These are phyloP conservation scores for Coptotermes formosanus DNA, from an alignment of 1,140 invertebrate species.

Conservation along the genomic window DNA sequence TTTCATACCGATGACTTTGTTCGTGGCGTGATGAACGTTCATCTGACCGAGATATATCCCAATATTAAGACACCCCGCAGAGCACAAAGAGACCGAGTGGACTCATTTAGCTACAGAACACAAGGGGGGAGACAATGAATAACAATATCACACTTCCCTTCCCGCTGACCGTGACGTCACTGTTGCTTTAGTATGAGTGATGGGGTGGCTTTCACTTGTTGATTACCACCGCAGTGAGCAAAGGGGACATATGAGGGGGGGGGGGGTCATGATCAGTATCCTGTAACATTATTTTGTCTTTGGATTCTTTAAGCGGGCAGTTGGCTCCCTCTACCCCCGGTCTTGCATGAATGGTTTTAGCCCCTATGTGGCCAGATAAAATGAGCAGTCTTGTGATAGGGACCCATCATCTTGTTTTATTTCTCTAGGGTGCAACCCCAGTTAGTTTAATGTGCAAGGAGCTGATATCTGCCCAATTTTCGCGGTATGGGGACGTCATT, in stretches of 20 bases:
- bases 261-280: background rate
- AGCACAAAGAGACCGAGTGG: background rate
- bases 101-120: background rate
- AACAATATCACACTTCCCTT: background rate
- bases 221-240: background rate
- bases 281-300: conserved; percentile 4
- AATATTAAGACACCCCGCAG: conserved; percentile 15
- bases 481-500: too few relatives aligned
- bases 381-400: background rate
- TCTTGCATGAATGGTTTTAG: background rate
- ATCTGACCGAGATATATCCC: conserved; percentile 2
- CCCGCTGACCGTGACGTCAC: background rate
- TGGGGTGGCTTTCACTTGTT: background rate
- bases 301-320: conserved; percentile 5
- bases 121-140: background rate
- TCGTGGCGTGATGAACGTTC: background rate
- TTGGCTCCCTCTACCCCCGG: background rate
- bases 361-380: background rate
- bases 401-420: background rate
- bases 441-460: background rate
- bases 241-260: too few relatives aligned
- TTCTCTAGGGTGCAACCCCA: too few relatives aligned
- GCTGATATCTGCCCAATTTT: too few relatives aligned
- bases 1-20: background rate
- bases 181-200: conserved; percentile 15